phyloP scores from a whole-genome alignment of 2,113 vertebrate genomes.

The Hassar affinis region DNA sequence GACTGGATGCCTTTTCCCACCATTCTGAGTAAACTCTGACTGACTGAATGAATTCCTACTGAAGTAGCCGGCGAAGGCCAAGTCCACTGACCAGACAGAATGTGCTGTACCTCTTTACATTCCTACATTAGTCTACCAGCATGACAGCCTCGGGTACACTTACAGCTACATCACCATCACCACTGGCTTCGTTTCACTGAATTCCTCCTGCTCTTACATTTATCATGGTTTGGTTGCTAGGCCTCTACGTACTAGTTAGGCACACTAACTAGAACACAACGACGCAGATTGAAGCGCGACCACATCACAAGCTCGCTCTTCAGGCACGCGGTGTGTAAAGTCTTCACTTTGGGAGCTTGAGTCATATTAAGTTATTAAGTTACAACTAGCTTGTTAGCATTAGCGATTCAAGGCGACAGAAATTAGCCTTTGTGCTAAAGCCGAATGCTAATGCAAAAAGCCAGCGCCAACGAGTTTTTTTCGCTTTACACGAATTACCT shows the following conservation, averaged over 20 bases:
- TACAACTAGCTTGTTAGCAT: background rate
- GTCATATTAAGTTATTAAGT: too few relatives aligned
- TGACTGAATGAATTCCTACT: too few relatives aligned
- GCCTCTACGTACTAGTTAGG: background rate
- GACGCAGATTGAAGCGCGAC: background rate
- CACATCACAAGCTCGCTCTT: background rate
- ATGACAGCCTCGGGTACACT: background rate
- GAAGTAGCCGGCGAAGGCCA: background rate
- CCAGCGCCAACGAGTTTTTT: background rate
- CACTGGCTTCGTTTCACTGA: too few relatives aligned
- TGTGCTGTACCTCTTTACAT: background rate
- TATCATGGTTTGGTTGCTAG: background rate
- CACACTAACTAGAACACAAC: background rate
- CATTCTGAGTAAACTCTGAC: background rate
- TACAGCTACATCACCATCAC: background rate
- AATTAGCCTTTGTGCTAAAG: background rate
- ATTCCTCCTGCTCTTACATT: too few relatives aligned
- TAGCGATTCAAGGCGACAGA: background rate
- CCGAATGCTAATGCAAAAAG: background rate
- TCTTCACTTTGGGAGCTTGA: background rate
- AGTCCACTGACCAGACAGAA: background rate
- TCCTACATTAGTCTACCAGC: background rate
- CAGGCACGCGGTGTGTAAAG: background rate
- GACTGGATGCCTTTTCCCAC: too few relatives aligned
- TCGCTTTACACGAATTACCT: slow-evolving; percentile 70